Conservation (phyloP, 1,140 invertebrate species). For the Ditylenchus dipsaci region DNA sequence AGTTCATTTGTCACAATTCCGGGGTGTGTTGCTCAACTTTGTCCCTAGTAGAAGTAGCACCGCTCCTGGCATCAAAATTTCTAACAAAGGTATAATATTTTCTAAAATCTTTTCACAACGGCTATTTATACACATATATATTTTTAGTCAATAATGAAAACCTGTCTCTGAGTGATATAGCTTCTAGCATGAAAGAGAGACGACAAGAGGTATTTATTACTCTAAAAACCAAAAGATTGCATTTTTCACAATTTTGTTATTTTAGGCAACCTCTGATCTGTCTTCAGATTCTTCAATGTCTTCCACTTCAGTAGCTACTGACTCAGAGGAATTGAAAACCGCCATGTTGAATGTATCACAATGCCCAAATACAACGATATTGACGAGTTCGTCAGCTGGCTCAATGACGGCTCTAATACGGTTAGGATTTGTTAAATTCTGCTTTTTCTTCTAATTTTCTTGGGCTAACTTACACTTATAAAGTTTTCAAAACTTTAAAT, state of each 20-base stretch:
- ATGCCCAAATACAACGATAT: conserved; percentile 23
- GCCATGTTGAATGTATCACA: conserved; percentile 20
- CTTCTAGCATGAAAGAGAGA: neutral
- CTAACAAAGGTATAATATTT: neutral
- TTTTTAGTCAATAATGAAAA: neutral
- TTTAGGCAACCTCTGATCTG: conserved; percentile 3
- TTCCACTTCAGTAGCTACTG: neutral
- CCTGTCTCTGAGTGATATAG: neutral
- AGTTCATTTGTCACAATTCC: conserved; percentile 37
- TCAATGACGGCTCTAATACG: neutral
- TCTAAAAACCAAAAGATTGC: neutral
- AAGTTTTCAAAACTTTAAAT: too few relatives aligned
- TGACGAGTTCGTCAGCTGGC: conserved; percentile 18
- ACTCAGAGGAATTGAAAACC: conserved; percentile 11
- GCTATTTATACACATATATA: neutral
- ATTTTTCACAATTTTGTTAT: neutral
- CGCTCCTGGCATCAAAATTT: neutral
- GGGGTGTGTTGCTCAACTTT: conserved; percentile 27
- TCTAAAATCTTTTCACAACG: neutral
- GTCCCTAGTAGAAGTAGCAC: conserved; percentile 13
- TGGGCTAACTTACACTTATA: neutral
- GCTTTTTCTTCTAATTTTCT: neutral
- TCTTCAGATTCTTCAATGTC: conserved; percentile 14
- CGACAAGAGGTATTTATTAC: neutral
- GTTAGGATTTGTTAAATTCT: neutral